phyloP scores from a whole-genome alignment of 2,797 vertebrate genomes.

The Hippocampus kuda region DNA sequence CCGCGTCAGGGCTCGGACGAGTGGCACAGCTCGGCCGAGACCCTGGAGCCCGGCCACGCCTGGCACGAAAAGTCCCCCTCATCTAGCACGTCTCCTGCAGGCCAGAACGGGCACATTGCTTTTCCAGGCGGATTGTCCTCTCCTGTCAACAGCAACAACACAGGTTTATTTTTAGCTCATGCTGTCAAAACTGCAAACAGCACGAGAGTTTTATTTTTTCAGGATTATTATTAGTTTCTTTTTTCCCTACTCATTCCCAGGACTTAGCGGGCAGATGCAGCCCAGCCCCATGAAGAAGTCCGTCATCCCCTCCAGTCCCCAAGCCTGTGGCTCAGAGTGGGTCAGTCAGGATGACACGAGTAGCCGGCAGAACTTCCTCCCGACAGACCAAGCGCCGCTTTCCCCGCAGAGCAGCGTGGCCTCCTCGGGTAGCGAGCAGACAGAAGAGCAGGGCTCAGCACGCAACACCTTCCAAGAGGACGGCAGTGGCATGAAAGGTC shows the following conservation, averaged over 20 bases:
- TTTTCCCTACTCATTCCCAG: conserved; percentile 44
- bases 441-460: conserved; percentile 76
- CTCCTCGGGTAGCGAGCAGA: conserved; percentile 94
- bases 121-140: conserved; percentile 78
- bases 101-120: conserved; percentile 82
- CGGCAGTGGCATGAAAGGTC: conserved; percentile 95
- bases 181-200: not conserved
- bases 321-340: conserved; percentile 79
- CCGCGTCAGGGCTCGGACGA: conserved; percentile 83
- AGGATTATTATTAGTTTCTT: not conserved
- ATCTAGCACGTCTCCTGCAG: conserved; percentile 67
- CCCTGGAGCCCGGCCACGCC: conserved; percentile 69
- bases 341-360: conserved; percentile 73
- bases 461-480: conserved; percentile 94
- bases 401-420: conserved; percentile 93
- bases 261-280: conserved; percentile 78
- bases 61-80: conserved; percentile 79
- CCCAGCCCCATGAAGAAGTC: conserved; percentile 83
- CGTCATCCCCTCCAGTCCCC: conserved; percentile 74
- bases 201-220: not conserved
- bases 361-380: conserved; percentile 65
- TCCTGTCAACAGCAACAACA: conserved; percentile 75
- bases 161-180: conserved; percentile 54
- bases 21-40: conserved; percentile 75
- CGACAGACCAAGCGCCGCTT: conserved; percentile 82